phyloP scores from a whole-genome alignment of 92 coral and sea anemone species.

The Porites divaricata region DNA sequence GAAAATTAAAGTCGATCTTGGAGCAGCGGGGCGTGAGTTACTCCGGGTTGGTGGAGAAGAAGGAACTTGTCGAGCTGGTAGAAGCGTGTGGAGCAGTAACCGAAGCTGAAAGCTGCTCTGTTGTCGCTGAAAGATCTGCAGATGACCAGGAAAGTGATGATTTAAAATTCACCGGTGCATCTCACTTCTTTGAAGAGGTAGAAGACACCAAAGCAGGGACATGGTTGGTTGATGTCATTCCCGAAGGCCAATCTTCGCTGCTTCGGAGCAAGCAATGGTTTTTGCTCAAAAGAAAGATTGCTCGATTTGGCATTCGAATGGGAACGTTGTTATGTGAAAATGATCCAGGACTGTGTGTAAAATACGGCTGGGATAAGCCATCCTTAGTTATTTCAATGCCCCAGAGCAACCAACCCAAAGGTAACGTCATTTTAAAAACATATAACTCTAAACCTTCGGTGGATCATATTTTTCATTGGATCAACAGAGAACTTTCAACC shows the following conservation, averaged over 20 bases:
- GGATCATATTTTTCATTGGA: constrained; percentile 83
- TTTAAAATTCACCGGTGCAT: constrained; percentile 83
- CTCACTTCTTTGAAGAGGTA: constrained; percentile 96
- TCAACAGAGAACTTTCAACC: constrained; percentile 77
- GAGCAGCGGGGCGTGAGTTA: constrained; percentile 98
- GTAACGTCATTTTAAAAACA: constrained; percentile 89
- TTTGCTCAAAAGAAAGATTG: constrained; percentile 69
- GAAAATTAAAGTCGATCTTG: constrained; percentile 86
- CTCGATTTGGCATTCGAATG: constrained; percentile 93
- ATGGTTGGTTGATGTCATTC: constrained; percentile 95
- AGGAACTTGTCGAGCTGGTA: constrained; percentile 90
- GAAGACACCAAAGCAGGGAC: constrained; percentile 99
- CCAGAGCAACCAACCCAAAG: constrained; percentile 91
- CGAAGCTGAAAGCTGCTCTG: constrained; percentile 82
- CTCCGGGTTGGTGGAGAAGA: constrained; percentile 92
- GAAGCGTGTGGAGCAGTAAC: constrained; percentile 92
- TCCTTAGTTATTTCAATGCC: constrained; percentile 88
- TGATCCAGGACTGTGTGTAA: constrained; percentile 85
- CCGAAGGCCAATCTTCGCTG: constrained; percentile 66
- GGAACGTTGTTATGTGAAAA: constrained; percentile 92
- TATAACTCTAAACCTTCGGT: constrained; percentile 82
- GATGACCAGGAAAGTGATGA: constrained; percentile 70
- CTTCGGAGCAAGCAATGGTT: constrained; percentile 86
- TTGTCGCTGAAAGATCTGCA: constrained; percentile 37
- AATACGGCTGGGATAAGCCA: constrained; percentile 78